A percentile compares a stretch with the other conserved stretches of the same genome.
Conservation (phyloP, 2,113 vertebrate genomes). For the Podocnemis expansa region DNA sequence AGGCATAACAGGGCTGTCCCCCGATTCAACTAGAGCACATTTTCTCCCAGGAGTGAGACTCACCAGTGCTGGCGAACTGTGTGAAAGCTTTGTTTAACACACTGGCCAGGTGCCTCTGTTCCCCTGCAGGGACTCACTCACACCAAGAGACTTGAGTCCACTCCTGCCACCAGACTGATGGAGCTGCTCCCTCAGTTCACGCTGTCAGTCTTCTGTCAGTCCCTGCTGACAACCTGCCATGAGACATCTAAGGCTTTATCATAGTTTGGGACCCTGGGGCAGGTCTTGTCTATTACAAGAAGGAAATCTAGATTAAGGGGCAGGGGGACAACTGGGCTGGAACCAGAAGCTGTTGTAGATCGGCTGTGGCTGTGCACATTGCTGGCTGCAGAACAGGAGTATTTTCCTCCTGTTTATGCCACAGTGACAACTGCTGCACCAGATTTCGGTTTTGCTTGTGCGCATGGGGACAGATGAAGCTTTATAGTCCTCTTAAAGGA, state of each 20-base stretch:
- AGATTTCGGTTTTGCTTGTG: background rate
- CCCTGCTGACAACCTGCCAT: background rate
- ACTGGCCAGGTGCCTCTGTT: background rate
- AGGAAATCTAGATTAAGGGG: background rate
- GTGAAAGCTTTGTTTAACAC: background rate
- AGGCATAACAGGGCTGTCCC: background rate
- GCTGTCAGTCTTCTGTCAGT: background rate
- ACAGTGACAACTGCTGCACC: background rate
- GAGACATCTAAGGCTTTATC: background rate
- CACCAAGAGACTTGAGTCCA: background rate
- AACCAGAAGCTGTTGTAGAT: fast-evolving
- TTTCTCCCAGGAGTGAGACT: background rate
- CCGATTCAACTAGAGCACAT: background rate
- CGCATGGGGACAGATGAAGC: background rate
- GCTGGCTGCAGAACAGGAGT: background rate
- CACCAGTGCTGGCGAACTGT: background rate
- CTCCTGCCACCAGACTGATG: background rate
- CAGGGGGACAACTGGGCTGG: background rate
- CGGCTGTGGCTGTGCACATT: background rate
- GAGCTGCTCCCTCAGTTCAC: background rate
- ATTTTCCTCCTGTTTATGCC: too few species aligned
- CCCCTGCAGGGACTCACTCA: background rate
- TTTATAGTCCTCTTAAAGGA: background rate
- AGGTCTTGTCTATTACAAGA: background rate
- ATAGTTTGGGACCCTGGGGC: background rate